Evolutionary conservation across 2,797 vertebrate species (phyloP), one percentile per base, ranked within the genome.

Genomic region (Calcarius lapponicus): DNA sequence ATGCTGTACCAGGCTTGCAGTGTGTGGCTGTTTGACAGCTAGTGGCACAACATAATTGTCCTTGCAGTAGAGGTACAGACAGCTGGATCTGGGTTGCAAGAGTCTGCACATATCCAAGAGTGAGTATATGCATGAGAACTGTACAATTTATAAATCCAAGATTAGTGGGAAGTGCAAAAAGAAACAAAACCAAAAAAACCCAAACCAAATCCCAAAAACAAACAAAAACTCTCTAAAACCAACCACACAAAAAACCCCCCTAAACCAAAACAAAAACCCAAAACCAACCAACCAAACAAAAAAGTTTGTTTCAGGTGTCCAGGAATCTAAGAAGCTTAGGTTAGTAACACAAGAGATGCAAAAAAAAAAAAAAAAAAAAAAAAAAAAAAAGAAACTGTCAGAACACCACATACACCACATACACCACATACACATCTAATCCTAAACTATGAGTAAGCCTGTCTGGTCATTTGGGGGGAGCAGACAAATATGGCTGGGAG

Each of bases 321-420:
- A 61, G 13, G 14, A 86, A 66, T 25, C 18, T 18, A 32, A 10
- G 11, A 60, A 22, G 6, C 21, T 89, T n/a, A 48, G 7, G 24
- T 56, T 60, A 40, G 31, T 43, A 29, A 86, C 74, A 66, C 8
- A 67, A 67, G 36, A 54, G 14, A 40, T 7, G 19, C n/a, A 73
- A 50, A 12, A 5, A 3, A n/a, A 17, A 11, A 22, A n/a, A 13
- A 2, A 9, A 4, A 7, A 36, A 17, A 18, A 19, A 18, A 7
- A 7, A 17, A 18, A 28, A 28, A 7, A 11, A 11, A n/a, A n/a
- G n/a, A 36, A n/a, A 1, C 2, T 4, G 18, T 29, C 3, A 26
- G 4, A 45, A 13, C 2, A 9, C 7, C 7, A 2, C 5, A 19
- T 1, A 7, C 4, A 29, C 8, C n/a, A n/a, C n/a, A n/a, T n/a